A percentile compares a stretch with the other conserved stretches of the same genome.
phyloP scores from a whole-genome alignment of 2,797 vertebrate species.

The Sebastiscus albofasciatus region DNA sequence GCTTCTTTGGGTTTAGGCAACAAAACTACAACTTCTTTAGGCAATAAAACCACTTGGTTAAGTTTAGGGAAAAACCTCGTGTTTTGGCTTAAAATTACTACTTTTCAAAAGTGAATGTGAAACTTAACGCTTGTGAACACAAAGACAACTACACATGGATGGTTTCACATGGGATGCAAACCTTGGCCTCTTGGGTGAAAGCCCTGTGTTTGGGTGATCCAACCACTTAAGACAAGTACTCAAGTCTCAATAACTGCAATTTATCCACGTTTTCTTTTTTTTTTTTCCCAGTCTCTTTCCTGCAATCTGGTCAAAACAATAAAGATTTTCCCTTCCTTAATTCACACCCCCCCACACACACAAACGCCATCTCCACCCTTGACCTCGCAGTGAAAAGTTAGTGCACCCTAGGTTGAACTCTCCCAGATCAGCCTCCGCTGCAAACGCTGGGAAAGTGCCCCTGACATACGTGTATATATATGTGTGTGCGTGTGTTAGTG shows the following conservation, averaged over 20 bases:
- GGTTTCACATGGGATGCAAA: too few species aligned
- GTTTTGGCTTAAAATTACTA: too few species aligned
- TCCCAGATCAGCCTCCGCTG: slow-evolving; percentile 70
- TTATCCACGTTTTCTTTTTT: background rate
- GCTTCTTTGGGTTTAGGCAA: too few species aligned
- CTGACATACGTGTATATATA: slow-evolving; percentile 36
- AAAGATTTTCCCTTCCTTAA: slow-evolving; percentile 30
- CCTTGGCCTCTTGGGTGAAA: too few species aligned
- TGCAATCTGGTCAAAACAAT: slow-evolving; percentile 63
- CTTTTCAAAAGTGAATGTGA: too few species aligned
- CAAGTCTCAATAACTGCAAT: background rate
- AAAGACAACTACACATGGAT: too few species aligned
- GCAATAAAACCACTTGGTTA: too few species aligned
- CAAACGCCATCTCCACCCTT: slow-evolving; percentile 76
- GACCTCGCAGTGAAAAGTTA: slow-evolving; percentile 87
- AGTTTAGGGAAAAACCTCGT: too few species aligned
- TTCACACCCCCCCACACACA: slow-evolving; percentile 55
- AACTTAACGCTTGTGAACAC: too few species aligned
- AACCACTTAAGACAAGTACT: background rate
- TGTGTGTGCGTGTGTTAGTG: slow-evolving; percentile 47
- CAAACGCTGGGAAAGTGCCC: slow-evolving; percentile 84
- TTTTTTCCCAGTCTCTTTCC: background rate
- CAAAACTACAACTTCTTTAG: too few species aligned
- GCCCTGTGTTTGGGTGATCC: background rate
- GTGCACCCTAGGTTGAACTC: slow-evolving; percentile 80